These are phyloP conservation scores for Leptinotarsa tumamoca DNA, from an alignment of 2,888 invertebrate genomes.

Conservation along the genomic window DNA sequence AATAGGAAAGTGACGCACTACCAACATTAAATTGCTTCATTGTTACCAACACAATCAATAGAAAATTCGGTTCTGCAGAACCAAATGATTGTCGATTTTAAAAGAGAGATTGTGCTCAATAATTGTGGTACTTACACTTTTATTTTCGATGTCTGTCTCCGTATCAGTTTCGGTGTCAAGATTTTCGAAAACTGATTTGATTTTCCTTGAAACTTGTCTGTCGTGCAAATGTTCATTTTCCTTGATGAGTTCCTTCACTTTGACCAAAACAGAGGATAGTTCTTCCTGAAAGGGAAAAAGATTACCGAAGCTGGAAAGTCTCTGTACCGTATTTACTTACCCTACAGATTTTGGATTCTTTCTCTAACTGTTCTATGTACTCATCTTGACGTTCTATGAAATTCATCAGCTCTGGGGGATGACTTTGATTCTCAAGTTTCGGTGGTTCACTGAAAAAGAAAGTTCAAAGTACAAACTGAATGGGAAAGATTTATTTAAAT, in stretches of 20 bases:
- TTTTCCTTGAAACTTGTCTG: conserved; percentile 78
- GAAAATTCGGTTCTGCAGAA: too few relatives aligned
- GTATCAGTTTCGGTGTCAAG: conserved; percentile 70
- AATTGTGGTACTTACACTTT: conserved; percentile 42
- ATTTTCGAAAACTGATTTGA: conserved; percentile 74
- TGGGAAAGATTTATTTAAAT: too few relatives aligned
- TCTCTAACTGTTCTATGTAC: conserved; percentile 87
- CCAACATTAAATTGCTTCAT: too few relatives aligned
- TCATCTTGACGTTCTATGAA: conserved; percentile 89
- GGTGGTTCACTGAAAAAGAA: conserved; percentile 47
- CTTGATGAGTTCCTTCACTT: conserved; percentile 87
- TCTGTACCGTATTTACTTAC: conserved; percentile 63
- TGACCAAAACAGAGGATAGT: conserved; percentile 79
- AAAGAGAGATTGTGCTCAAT: too few relatives aligned
- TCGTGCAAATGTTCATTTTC: conserved; percentile 87
- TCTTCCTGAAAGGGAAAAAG: conserved; percentile 71
- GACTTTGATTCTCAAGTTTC: conserved; percentile 49
- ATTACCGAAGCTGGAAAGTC: neutral
- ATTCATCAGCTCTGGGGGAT: conserved; percentile 79
- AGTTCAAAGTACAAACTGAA: too few relatives aligned
- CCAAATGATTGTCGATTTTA: too few relatives aligned
- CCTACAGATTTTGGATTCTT: conserved; percentile 86
- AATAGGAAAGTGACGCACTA: too few relatives aligned
- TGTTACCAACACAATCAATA: too few relatives aligned
- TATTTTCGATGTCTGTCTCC: conserved; percentile 60